phyloP scores from a whole-genome alignment of 2,888 invertebrate genomes.

The Atethmia centrago region DNA sequence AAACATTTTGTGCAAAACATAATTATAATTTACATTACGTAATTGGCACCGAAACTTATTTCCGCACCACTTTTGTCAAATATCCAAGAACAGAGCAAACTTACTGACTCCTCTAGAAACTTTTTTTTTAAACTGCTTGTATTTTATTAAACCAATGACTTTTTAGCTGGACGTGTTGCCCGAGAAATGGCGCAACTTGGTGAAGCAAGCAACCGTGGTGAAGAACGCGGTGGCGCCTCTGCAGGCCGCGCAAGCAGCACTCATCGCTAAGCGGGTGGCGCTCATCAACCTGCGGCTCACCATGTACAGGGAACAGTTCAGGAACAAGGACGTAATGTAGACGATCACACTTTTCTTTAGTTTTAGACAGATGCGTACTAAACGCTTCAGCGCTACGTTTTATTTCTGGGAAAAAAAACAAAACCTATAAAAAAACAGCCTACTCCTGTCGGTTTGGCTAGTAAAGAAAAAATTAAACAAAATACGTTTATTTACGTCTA shows the following conservation, averaged over 20 bases:
- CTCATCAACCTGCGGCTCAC: slow-evolving; percentile 95
- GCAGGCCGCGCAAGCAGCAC: slow-evolving; percentile 96
- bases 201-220: slow-evolving; percentile 95
- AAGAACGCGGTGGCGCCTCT: slow-evolving; percentile 97
- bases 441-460: no score
- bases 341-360: background rate
- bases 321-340: slow-evolving; percentile 82
- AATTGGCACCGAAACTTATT: background rate
- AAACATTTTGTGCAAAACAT: background rate
- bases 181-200: slow-evolving; percentile 96
- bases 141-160: background rate
- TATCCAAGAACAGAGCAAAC: background rate
- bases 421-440: background rate
- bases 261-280: slow-evolving; percentile 95
- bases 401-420: background rate
- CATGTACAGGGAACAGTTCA: slow-evolving; percentile 94
- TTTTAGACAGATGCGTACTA: background rate
- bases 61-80: background rate
- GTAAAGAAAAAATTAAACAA: background rate
- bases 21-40: background rate
- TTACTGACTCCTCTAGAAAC: no score
- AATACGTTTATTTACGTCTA: background rate
- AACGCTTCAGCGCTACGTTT: background rate
- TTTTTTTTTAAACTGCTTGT: background rate
- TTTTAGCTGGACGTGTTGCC: slow-evolving; percentile 93